Conservation (phyloP, 2,113 vertebrate species). For the Tinamus guttatus region DNA sequence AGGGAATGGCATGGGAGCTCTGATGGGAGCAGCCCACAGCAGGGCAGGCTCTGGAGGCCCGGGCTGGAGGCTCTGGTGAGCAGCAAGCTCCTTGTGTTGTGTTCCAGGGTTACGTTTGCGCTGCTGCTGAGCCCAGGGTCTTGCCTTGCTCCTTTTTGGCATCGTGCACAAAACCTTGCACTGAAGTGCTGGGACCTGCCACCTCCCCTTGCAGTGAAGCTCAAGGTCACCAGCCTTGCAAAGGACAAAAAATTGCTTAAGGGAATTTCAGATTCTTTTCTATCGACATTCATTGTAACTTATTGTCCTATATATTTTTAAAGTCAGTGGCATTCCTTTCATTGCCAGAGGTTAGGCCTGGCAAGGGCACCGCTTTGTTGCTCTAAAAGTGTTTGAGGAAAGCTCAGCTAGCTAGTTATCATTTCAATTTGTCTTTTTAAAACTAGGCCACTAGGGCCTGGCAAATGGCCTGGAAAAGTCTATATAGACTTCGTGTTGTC, state of each 20-base stretch:
- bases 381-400: not conserved
- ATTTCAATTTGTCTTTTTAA: slow-evolving; percentile 58
- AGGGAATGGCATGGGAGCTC: accelerated
- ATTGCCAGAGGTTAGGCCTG: not conserved
- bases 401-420: slow-evolving; percentile 22
- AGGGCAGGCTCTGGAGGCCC: not conserved
- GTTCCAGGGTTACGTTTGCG: accelerated
- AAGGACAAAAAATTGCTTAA: not conserved
- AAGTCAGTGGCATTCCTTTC: not conserved
- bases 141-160: not conserved
- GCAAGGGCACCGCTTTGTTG: not conserved
- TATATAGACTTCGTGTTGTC: slow-evolving; percentile 6
- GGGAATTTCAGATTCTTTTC: not conserved
- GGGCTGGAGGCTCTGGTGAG: accelerated
- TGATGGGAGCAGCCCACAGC: not conserved
- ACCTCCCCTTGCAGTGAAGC: accelerated
- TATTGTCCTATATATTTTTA: not conserved
- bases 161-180: not conserved
- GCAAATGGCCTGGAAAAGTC: slow-evolving; percentile 62
- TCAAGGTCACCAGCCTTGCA: not conserved
- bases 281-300: not conserved
- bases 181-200: not conserved
- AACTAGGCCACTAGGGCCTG: slow-evolving; percentile 54
- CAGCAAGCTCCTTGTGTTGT: not conserved
- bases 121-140: accelerated